Evolutionary conservation across 1,140 invertebrate species (phyloP), one percentile per base, ranked within the genome.

Genomic region (Bombus sibiricus): DNA sequence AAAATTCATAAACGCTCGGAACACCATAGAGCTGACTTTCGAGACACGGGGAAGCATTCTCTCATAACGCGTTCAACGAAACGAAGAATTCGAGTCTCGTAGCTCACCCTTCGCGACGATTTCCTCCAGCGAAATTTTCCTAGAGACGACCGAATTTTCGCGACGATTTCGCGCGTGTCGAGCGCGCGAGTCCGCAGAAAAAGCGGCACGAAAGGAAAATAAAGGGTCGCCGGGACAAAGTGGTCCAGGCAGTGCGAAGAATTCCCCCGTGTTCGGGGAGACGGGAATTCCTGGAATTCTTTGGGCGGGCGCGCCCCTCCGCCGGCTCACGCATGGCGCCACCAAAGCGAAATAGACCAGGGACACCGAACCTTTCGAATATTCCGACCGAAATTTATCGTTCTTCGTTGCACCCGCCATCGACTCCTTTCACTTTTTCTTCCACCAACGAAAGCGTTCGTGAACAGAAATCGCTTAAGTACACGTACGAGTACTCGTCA

Each of bases 271-370:
- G 62, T 71, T 73, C 66, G 82, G 43, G 53, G 53, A 78, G 69
- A 85, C 83, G 62, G 39, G 57, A 68, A 85, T 87, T 87, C 77
- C 74, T 85, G 82, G 68, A 66, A 85, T 87, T 85, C 59, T 57
- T 72, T 28, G 9, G 81, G 39, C 32, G 25, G 68, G 69, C 59
- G 68, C 66, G 47, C 62, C 64, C 43, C 43, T 68, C 53, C 69
- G 79, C 59, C 8, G 43, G 18, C 66, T 34, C 47, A 22, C 57
- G 39, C 68, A 80, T 81, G 77, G 62, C 59, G 57, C 77, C 69
- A 74, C 57, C n/a, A 57, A 76, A 47, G 37, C 28, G 72, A 39
- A 82, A 82, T 69, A 43, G 47, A 41, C 66, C 4, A 59, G 43
- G 64, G 74, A 13, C 18, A 5, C 22, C 57, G 34, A 12, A 57